Evolutionary conservation across 2,888 invertebrate species (phyloP), one percentile per base, ranked within the genome.

Genomic region (Monoplex corrugatus): DNA sequence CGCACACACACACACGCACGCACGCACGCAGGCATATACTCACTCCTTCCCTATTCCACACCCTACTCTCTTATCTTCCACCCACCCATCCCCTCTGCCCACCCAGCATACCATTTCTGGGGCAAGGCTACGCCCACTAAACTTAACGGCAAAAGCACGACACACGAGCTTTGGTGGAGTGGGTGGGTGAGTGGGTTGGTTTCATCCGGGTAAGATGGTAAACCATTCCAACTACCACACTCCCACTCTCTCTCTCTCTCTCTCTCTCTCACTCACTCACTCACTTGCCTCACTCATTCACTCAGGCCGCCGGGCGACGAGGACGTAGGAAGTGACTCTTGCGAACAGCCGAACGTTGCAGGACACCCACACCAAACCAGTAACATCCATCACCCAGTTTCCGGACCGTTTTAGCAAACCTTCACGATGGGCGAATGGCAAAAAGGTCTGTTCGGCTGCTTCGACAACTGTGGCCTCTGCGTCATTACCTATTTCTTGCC

Each of bases 401-500:
- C 19, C 38, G 40, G 78, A 38, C 38, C 35, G 40, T 13, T 78
- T 19, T 13, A 40, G 10, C 35, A n/a, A 38, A 10, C 78, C 1
- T 16, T 35, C 68, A 86, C 38, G 68, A 88, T 88, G 88, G 88
- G 88, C 10, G 88, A 82, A 28, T 92, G 92, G 92, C 86, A 89
- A 38, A 89, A 92, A 50, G 89, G 90, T 23, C 50, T 92, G 2
- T 91, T 89, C 38, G 91, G 92, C 5, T 92, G 92, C 86, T 92
- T 92, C 83, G 84, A 90, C 86, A 92, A 92, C 86, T 84, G 89
- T 32, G 91, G 91, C 16, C 28, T 92, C 16, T 92, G 92, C 72
- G 38, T 92, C n/a, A 86, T 92, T 43, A 90, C 90, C 0, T 92
- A 91, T 72, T 85, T 92, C 32, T 89, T 91, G 16, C 92, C 92